A percentile compares a stretch with the other conserved stretches of the same genome.
phyloP scores from a whole-genome alignment of 2,888 invertebrate species.

The Tetropium fuscum region DNA sequence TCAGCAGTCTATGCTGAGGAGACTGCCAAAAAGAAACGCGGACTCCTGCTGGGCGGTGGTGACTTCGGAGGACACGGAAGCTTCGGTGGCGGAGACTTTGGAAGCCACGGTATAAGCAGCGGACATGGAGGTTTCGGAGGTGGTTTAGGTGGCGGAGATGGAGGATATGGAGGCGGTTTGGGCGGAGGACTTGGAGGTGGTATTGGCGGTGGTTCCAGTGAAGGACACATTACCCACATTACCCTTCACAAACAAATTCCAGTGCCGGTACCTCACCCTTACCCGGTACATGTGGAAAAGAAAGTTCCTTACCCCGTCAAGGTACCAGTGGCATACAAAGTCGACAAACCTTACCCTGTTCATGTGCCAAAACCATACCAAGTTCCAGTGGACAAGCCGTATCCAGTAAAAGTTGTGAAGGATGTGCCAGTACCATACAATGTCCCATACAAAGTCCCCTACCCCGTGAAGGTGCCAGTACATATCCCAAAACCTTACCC shows the following conservation, averaged over 20 bases:
- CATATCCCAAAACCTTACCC: conserved; percentile 67
- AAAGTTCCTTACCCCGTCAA: conserved; percentile 69
- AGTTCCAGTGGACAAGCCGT: conserved; percentile 69
- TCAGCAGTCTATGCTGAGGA: conserved; percentile 49
- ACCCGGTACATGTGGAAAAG: conserved; percentile 77
- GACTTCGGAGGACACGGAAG: conserved; percentile 31
- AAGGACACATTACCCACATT: conserved; percentile 50
- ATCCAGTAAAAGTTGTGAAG: conserved; percentile 67
- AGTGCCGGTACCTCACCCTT: conserved; percentile 65
- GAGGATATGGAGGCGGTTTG: conserved; percentile 36
- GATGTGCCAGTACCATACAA: conserved; percentile 71
- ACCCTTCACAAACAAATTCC: conserved; percentile 58
- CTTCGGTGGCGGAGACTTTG: conserved; percentile 32
- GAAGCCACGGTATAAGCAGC: conserved; percentile 25
- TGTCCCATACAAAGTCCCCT: conserved; percentile 68
- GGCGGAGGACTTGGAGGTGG: conserved; percentile 35
- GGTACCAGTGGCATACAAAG: conserved; percentile 71
- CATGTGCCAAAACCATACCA: conserved; percentile 72
- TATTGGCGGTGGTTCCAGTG: conserved; percentile 26
- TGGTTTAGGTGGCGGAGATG: conserved; percentile 20
- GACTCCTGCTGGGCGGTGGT: conserved; percentile 39
- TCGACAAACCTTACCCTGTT: conserved; percentile 68
- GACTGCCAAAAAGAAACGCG: conserved; percentile 48
- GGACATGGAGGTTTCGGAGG: conserved; percentile 39
- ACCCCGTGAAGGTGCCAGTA: conserved; percentile 68